Evolutionary conservation across 2,797 vertebrate species (phyloP), one percentile per base, ranked within the genome.

Genomic region (Geotrypetes seraphini): DNA sequence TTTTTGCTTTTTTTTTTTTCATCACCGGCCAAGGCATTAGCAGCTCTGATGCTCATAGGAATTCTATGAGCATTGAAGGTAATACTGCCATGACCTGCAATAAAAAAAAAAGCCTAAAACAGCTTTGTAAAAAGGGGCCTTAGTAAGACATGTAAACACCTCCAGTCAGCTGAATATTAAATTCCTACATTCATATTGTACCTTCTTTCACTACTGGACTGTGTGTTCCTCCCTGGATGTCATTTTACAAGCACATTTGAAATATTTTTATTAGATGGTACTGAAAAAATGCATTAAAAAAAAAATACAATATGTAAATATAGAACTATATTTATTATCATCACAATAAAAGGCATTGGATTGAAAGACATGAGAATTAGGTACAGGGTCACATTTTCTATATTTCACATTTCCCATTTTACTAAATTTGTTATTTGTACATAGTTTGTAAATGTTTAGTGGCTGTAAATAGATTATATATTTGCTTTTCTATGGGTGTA

Each of bases 241-340:
- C 74, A 63, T 73, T 84, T 82, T 83, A 52, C 78, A 80, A 72
- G 73, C 67, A 69, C 70, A 63, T 78, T 74, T 75, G 49, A 65
- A 60, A 65, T 60, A 73, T 78, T 81, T 77, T 74, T 66, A 75
- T 74, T 69, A 73, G 59, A 80, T 65, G 75, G 63, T 58, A 78
- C 69, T 61, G 60, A 46, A 69, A 65, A 60, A 66, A 74, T 69
- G 80, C 71, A 79, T 80, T 72, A 37, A 13, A 33, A 31, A 72
- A 37, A 13, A 33, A 31, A 75, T 73, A 69, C 75, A 57, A 71
- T 78, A 50, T 87, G 81, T 85, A 84, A 84, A 87, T 85, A 84
- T 64, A 84, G 69, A 77, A 66, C 64, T 84, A 81, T 86, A 84
- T 87, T 85, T 85, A 84, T 87, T 83, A 72, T 57, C 72, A 71